phyloP scores from a whole-genome alignment of 92 coral and sea anemone genomes.

The Ricordea florida region DNA sequence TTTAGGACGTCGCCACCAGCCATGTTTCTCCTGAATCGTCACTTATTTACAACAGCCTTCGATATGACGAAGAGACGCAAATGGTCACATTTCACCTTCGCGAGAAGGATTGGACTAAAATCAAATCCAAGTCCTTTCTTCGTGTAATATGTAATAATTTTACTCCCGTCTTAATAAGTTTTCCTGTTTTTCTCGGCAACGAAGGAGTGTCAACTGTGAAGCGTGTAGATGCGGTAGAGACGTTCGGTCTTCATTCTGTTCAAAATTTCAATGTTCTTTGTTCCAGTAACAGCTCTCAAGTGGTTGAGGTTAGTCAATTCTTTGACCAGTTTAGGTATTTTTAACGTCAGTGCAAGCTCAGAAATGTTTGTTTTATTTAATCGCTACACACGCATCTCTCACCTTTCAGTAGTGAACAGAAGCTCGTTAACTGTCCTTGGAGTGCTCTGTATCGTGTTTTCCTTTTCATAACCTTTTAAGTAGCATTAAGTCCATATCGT shows the following conservation, averaged over 20 bases:
- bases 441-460: not conserved
- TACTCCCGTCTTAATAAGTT: not conserved
- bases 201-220: not conserved
- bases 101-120: conserved; percentile 38
- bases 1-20: not conserved
- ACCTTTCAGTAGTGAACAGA: not conserved
- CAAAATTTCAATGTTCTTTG: conserved; percentile 20
- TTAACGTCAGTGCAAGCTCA: not conserved
- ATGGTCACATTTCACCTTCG: conserved; percentile 46
- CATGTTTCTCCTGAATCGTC: too few relatives aligned
- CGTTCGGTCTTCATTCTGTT: conserved; percentile 36
- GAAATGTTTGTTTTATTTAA: not conserved
- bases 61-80: conserved; percentile 25
- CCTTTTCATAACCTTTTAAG: not conserved
- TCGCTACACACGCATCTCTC: not conserved
- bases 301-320: conserved; percentile 14
- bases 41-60: conserved; percentile 44
- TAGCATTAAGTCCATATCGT: too few relatives aligned
- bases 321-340: too few relatives aligned
- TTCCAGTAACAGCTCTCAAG: not conserved
- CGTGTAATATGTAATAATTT: not conserved
- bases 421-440: not conserved
- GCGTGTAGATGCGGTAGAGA: conserved; percentile 30
- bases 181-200: not conserved
- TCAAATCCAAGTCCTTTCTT: conserved; percentile 11